Base-by-base conservation (phyloP, 2,888 invertebrate genomes). In the Cheilosia grossa region DNA sequence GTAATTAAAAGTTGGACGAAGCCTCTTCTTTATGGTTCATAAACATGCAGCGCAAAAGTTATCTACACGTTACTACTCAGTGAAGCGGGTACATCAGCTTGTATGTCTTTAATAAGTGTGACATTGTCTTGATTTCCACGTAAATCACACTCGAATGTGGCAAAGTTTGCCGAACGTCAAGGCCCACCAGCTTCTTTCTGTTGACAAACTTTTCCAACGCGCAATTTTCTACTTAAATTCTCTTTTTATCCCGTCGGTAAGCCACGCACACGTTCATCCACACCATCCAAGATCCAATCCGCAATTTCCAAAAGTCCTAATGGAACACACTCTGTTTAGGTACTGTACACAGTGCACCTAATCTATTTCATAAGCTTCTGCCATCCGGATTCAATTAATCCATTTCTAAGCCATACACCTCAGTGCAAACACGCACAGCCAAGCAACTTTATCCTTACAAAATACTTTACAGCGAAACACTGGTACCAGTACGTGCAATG, bases 371-470 rank as follows among this genome's bases (percentile, higher is more conserved):
- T 64, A 70, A 81, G 75, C 69, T 56, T 70, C 77, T 64, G 21
- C 19, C 58, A 75, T 67, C 44, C 69, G 19, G 47, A 77, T 77
- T 82, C 77, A 70, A 82, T 82, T 75, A 81, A 64, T 82, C 77
- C 64, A 47, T 66, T 53, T 70, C 30, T 24, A 59, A 33, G 69
- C 58, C 58, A 77, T 64, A 77, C 51, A 64, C 64, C 64, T 40
- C 37, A 49, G 49, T 58, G 75, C 64, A 69, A 81, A 64, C 51
- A 81, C 56, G 54, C 49, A 7, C 74, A 56, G 42, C 61, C 40
- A 81, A 53, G 40, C 9, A 77, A 58, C 40, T 49, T 49, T 56
- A 64, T 54, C 37, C 63, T 21, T 40, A 61, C 44, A 27, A 61
- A 64, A 64, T 59, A 56, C 74, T 54, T 49, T 2, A 59, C 47